Evolutionary conservation across 2,113 vertebrate genomes (phyloP), one percentile per base, ranked within the genome.

Genomic region (Melanotaenia duboulayi): DNA sequence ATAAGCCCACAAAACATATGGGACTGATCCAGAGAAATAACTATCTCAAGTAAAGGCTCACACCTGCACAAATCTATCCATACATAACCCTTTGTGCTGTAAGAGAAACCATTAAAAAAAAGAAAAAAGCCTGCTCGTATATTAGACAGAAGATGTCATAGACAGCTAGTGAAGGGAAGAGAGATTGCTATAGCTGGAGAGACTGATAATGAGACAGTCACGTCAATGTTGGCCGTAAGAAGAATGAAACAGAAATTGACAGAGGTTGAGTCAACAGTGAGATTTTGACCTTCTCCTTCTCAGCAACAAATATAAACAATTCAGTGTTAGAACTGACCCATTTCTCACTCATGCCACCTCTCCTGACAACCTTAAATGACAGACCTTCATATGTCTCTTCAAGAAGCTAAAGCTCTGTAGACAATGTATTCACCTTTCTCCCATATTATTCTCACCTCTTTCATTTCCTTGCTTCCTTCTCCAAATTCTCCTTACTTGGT

Each of bases 271-370:
- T 57, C 24, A 68, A 73, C 83, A 80, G 65, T 72, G 61, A 83
- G 59, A 70, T 59, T 64, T 56, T 90, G 88, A 91, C 86, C 85
- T 92, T 92, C 89, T 57, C 50, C 59, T 73, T 55, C 56, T 22
- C 49, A 63, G 81, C 69, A 90, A 84, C 78, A 87, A 84, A 78
- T 28, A 80, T 89, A 66, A 74, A 82, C 80, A 73, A 78, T 84
- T 84, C 59, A 65, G 12, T 10, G 57, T 80, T 32, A 19, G 76
- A 76, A 91, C 63, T 78, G 85, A 87, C 74, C 78, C 16, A 32
- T 85, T 90, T 78, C 55, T 64, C 40, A 16, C 59, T 61, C 37
- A 20, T 56, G 61, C 52, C 72, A 70, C 75, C 69, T 64, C 48
- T 58, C 42, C 65, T 78, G 81, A 80, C 52, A 74, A 62, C 51